Percentiles rank a stretch among this genome's conserved stretches.
Conservation (phyloP, 2,797 vertebrate species). For the Hyperoplus immaculatus region DNA sequence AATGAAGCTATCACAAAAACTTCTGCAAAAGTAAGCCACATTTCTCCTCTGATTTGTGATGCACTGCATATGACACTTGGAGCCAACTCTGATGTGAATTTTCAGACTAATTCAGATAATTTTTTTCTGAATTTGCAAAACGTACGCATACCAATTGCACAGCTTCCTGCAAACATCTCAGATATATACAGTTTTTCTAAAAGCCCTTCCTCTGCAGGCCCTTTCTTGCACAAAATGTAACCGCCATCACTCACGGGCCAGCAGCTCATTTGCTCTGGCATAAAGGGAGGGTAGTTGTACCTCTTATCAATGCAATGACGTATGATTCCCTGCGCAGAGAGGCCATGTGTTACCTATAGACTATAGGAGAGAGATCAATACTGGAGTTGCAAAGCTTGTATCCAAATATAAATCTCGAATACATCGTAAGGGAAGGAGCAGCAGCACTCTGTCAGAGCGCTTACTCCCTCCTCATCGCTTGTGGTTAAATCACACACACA, state of each 20-base stretch:
- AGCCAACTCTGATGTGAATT: conserved; percentile 9
- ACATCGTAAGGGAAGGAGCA: conserved; percentile 57
- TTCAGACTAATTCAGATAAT: background rate
- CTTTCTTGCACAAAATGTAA: background rate
- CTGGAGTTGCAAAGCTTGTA: conserved; percentile 54
- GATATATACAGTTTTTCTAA: conserved; percentile 30
- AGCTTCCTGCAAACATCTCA: conserved; percentile 34
- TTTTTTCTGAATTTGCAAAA: background rate
- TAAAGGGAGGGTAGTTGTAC: conserved; percentile 57
- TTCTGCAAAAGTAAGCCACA: conserved; percentile 2
- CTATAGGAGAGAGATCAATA: conserved; percentile 71
- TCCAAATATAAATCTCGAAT: conserved; percentile 68
- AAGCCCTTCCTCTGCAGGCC: conserved; percentile 31
- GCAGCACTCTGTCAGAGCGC: conserved; percentile 37
- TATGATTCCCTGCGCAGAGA: conserved; percentile 49
- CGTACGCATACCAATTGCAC: background rate
- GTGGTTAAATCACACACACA: conserved; percentile 19
- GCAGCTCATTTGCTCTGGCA: conserved; percentile 53
- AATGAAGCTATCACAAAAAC: conserved; percentile 28
- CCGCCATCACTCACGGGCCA: conserved; percentile 37
- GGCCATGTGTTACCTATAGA: conserved; percentile 64
- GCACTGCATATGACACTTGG: conserved; percentile 18
- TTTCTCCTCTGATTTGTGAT: conserved; percentile 1
- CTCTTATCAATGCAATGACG: conserved; percentile 57
- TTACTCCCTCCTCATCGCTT: conserved; percentile 37